Conservation (phyloP, 2,797 vertebrate species). For the Sebastiscus tertius region DNA sequence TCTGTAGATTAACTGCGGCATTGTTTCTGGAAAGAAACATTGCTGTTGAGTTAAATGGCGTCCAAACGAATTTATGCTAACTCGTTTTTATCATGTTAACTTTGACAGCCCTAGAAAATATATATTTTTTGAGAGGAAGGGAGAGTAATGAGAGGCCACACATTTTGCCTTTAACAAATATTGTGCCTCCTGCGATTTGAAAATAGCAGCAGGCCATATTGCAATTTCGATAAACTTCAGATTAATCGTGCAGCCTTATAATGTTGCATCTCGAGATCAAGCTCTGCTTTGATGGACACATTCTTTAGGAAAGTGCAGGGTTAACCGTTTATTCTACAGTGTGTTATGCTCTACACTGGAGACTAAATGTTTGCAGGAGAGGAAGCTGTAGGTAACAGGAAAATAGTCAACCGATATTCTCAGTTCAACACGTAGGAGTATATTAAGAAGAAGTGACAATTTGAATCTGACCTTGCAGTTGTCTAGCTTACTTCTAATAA, state of each 20-base stretch:
- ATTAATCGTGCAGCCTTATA: not conserved
- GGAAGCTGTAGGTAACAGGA: slow-evolving; percentile 14
- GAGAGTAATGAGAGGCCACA: not conserved
- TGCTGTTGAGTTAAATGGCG: not conserved
- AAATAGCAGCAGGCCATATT: too few species aligned
- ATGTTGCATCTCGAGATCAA: not conserved
- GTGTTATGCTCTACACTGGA: not conserved
- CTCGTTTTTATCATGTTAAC: too few species aligned
- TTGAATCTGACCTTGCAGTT: not conserved
- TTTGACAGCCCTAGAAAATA: not conserved
- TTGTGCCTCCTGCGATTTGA: too few species aligned
- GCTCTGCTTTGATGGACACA: not conserved
- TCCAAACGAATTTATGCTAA: too few species aligned
- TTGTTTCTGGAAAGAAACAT: not conserved
- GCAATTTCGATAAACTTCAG: not conserved
- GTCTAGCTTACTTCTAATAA: not conserved
- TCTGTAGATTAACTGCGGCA: slow-evolving; percentile 11
- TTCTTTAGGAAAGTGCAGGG: not conserved
- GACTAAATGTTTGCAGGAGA: not conserved
- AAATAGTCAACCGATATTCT: not conserved
- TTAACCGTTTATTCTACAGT: not conserved
- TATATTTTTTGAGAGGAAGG: not conserved
- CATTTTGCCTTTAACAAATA: not conserved
- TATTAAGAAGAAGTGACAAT: not conserved
- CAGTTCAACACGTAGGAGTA: not conserved